These are phyloP conservation scores for Drosophila pegasa DNA, from an alignment of 2,888 invertebrate genomes.

Conservation along the genomic window DNA sequence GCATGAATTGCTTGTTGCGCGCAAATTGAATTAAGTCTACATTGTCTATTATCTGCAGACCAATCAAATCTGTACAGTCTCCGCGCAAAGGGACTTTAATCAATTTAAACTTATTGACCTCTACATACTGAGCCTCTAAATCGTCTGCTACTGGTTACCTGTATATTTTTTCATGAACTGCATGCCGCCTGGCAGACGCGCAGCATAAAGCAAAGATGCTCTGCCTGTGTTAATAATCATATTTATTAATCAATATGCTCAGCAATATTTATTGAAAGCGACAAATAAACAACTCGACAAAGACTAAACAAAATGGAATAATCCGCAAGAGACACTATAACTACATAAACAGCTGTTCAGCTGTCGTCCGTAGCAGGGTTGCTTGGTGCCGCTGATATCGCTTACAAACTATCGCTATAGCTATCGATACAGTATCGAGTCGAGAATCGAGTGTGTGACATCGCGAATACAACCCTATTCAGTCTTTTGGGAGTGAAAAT, in stretches of 20 bases:
- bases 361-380: constrained; percentile 10
- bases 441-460: constrained; percentile 15
- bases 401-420: constrained; percentile 20
- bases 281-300: constrained; percentile 31
- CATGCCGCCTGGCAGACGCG: constrained; percentile 32
- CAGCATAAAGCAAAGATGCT: constrained; percentile 26
- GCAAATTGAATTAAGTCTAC: constrained; percentile 49
- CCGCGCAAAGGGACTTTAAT: constrained; percentile 29
- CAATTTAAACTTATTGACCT: constrained; percentile 60
- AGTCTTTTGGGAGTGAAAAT: constrained; percentile 61
- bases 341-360: constrained; percentile 29
- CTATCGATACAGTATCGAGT: not conserved
- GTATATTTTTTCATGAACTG: constrained; percentile 40
- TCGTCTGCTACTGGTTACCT: too few relatives aligned
- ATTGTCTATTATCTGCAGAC: constrained; percentile 18
- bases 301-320: constrained; percentile 39
- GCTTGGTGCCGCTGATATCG: constrained; percentile 8
- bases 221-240: constrained; percentile 49
- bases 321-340: constrained; percentile 28
- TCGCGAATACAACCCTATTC: constrained; percentile 45
- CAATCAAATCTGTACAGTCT: constrained; percentile 14
- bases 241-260: not conserved
- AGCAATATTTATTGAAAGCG: not conserved
- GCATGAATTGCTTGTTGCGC: constrained; percentile 19
- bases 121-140: constrained; percentile 1